phyloP scores from a whole-genome alignment of 2,888 invertebrate species.

The Gerris lacustris region DNA sequence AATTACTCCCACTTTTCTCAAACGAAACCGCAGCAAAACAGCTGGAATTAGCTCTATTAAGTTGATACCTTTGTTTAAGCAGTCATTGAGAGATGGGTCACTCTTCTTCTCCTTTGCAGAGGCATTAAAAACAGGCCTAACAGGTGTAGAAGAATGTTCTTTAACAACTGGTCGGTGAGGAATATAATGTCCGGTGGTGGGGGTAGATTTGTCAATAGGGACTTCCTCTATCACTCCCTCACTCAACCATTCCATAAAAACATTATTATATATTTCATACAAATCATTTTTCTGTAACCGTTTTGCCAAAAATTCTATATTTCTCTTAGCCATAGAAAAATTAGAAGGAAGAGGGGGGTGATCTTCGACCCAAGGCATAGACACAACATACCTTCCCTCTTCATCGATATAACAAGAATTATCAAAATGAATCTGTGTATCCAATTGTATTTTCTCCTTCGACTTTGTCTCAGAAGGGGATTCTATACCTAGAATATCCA shows the following conservation, averaged over 20 bases:
- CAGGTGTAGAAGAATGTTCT: slow-evolving; percentile 9
- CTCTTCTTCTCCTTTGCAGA: background rate
- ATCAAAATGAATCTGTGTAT: background rate
- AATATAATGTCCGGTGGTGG: slow-evolving; percentile 11
- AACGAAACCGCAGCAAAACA: slow-evolving; percentile 17
- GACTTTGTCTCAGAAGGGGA: background rate
- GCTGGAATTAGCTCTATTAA: slow-evolving; percentile 22
- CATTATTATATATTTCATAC: slow-evolving; percentile 27
- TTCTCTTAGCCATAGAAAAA: slow-evolving; percentile 28
- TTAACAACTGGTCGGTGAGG: slow-evolving; percentile 19
- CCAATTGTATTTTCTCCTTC: background rate
- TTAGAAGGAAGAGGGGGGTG: slow-evolving; percentile 32
- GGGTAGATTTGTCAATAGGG: slow-evolving; percentile 18
- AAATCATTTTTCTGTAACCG: slow-evolving; percentile 27
- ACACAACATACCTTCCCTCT: slow-evolving; percentile 33
- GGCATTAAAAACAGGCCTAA: slow-evolving; percentile 18
- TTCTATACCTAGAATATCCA: slow-evolving; percentile 6
- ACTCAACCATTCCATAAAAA: slow-evolving; percentile 32
- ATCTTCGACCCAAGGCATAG: slow-evolving; percentile 33
- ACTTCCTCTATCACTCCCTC: slow-evolving; percentile 31
- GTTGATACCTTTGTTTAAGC: slow-evolving; percentile 10
- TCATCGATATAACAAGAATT: slow-evolving; percentile 20
- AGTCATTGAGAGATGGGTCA: background rate
- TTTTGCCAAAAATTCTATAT: slow-evolving; percentile 28
- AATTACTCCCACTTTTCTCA: slow-evolving; percentile 13